phyloP scores from a whole-genome alignment of 2,888 invertebrate species.

The Mythimna lalbum region DNA sequence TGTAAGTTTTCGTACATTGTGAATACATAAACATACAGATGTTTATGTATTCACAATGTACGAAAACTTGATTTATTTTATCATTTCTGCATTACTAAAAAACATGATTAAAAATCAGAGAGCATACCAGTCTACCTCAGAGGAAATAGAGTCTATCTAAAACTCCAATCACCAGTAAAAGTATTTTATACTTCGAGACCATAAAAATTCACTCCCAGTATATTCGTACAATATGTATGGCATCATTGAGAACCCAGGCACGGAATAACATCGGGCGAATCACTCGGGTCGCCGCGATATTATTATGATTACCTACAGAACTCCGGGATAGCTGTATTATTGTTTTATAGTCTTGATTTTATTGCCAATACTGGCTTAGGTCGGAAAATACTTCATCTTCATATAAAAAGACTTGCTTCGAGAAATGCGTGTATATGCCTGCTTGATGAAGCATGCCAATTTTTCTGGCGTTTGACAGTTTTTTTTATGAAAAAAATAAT shows the following conservation, averaged over 20 bases:
- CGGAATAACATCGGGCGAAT: constrained; percentile 60
- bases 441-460: no score
- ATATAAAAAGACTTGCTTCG: constrained; percentile 6
- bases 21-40: no score
- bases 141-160: background rate
- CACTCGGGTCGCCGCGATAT: constrained; percentile 49
- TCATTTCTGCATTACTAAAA: background rate
- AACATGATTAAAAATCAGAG: background rate
- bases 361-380: constrained; percentile 28
- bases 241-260: constrained; percentile 66
- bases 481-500: no score
- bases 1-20: no score
- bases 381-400: constrained; percentile 6
- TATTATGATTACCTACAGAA: constrained; percentile 69
- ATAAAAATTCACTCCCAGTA: constrained; percentile 66
- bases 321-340: constrained; percentile 59
- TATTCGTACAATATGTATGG: constrained; percentile 69
- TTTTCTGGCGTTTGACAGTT: no score
- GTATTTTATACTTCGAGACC: constrained; percentile 27
- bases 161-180: constrained; percentile 21
- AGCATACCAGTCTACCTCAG: background rate
- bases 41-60: background rate
- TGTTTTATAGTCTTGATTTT: constrained; percentile 65
- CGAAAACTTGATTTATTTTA: background rate
- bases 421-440: background rate